A percentile compares a stretch with the other conserved stretches of the same genome.
phyloP scores from a whole-genome alignment of 1,140 invertebrate species.

The Drosophila paulistorum region DNA sequence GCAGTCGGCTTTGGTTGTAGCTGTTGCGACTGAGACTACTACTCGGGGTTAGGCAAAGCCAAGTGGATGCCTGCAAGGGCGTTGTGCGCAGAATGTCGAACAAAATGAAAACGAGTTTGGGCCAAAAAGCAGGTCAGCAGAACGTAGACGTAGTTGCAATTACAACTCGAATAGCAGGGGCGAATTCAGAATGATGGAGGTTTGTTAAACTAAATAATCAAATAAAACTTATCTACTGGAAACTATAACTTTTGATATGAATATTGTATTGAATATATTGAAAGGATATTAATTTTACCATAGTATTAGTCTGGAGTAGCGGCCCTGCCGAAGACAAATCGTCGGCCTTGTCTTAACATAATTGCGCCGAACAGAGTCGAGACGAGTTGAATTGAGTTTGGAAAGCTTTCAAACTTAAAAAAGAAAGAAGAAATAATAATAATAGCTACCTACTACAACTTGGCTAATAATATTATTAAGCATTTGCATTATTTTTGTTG shows the following conservation, averaged over 20 bases:
- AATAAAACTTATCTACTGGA: no score
- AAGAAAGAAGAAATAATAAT: slow-evolving; percentile 2
- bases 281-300: no score
- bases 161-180: slow-evolving; percentile 25
- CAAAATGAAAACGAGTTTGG: slow-evolving; percentile 75
- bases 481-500: slow-evolving; percentile 33
- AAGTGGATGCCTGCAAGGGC: slow-evolving; percentile 63
- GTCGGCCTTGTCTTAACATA: slow-evolving; percentile 59
- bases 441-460: slow-evolving; percentile 24
- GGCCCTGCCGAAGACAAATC: slow-evolving; percentile 46
- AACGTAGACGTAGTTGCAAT: slow-evolving; percentile 46
- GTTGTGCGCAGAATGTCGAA: slow-evolving; percentile 61
- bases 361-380: no score
- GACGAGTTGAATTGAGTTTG: no score
- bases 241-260: no score
- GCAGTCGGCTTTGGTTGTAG: slow-evolving; percentile 4
- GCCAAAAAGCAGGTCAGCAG: slow-evolving; percentile 70
- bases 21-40: background rate
- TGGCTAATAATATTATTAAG: slow-evolving; percentile 57
- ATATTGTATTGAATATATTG: no score
- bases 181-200: background rate
- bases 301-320: background rate
- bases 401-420: slow-evolving; percentile 40
- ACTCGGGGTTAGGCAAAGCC: slow-evolving; percentile 16
- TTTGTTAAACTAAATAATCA: no score